Percentiles rank a stretch among this genome's conserved stretches.
phyloP scores from a whole-genome alignment of 2,888 invertebrate genomes.

The Brenthis hecate region DNA sequence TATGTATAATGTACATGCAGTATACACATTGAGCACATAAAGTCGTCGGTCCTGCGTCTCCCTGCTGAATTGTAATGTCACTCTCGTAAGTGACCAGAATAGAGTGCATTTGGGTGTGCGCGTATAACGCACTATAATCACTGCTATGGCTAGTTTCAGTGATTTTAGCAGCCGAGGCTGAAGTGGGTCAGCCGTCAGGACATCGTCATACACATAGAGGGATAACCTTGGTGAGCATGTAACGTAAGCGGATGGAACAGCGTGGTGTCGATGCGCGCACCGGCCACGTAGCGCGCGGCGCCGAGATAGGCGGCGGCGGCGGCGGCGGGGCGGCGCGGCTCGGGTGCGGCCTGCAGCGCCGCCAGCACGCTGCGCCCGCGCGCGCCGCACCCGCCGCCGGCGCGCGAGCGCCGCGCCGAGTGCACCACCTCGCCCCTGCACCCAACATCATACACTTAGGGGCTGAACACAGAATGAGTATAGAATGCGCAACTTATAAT shows the following conservation, averaged over 20 bases:
- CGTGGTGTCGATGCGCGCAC: constrained; percentile 78
- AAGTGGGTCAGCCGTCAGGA: too few relatives aligned
- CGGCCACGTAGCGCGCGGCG: constrained; percentile 90
- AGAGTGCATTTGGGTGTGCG: too few relatives aligned
- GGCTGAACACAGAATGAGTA: too few relatives aligned
- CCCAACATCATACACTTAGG: neutral
- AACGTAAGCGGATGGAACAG: constrained; percentile 70
- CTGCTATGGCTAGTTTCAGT: too few relatives aligned
- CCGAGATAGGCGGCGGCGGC: constrained; percentile 90
- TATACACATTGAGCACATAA: too few relatives aligned
- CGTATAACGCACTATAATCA: too few relatives aligned
- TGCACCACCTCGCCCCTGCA: constrained; percentile 67
- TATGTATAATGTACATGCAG: too few relatives aligned
- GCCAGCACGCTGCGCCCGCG: constrained; percentile 43
- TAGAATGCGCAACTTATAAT: too few relatives aligned
- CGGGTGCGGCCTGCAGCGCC: constrained; percentile 43
- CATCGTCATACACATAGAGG: neutral
- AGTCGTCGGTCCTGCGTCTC: too few relatives aligned
- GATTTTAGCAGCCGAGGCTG: too few relatives aligned
- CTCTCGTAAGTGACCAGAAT: too few relatives aligned
- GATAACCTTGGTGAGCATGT: constrained; percentile 60
- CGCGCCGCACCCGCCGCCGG: constrained; percentile 44
- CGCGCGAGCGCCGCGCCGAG: constrained; percentile 40
- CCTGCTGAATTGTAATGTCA: too few relatives aligned
- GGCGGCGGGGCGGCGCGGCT: constrained; percentile 38